Base-by-base conservation (phyloP, 30 jellyfish, hydroid and myxozoan genomes). In the Aurelia coerulea region DNA sequence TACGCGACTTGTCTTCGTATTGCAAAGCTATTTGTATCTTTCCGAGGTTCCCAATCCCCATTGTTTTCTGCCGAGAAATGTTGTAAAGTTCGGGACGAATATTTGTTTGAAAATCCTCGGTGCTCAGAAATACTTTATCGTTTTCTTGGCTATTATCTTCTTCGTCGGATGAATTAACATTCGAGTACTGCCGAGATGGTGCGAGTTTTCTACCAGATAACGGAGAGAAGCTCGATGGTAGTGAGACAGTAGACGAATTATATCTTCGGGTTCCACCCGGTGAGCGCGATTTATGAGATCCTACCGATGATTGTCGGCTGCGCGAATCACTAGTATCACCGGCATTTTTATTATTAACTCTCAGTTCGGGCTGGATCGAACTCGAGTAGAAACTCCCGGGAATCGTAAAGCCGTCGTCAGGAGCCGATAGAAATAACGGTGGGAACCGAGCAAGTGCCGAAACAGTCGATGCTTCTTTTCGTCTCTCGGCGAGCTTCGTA, bases 21-120 rank as follows among this genome's bases (percentile, higher is more conserved):
- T 90, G 97, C 37, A 95, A 50, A 16, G 96, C 86, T 32, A 95
- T 56, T n/a, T 33, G 77, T n/a, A 90, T 49, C 79, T 90, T 95
- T 2, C 99, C 99, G 23, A 90, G 94, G 6, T 78, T 18, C n/a
- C 99, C 98, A 33, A 82, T 41, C 0, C 96, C 97, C 60, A 84
- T 69, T 0, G 99, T 95, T 58, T 81, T 82, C 35, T 96, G 92
- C 14, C 89, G 68, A 13, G 86, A 37, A 10, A 79, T 65, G 41
- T 76, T 86, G 78, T 95, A 95, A 39, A 93, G 92, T 34, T 88
- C 98, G 9, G 96, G 97, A 10, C 73, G 79, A 46, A 46, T 46
- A 46, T 14, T 46, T 46, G 56, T 14, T 46, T 46, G 56, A 1
- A 80, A 0, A 15, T 79, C 96, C 56, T 76, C 90, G 5, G 68